Percentiles rank a stretch among this genome's conserved stretches.
These are phyloP conservation scores for Epirrhoe alternata DNA, from an alignment of 2,888 invertebrate species.

Conservation along the genomic window DNA sequence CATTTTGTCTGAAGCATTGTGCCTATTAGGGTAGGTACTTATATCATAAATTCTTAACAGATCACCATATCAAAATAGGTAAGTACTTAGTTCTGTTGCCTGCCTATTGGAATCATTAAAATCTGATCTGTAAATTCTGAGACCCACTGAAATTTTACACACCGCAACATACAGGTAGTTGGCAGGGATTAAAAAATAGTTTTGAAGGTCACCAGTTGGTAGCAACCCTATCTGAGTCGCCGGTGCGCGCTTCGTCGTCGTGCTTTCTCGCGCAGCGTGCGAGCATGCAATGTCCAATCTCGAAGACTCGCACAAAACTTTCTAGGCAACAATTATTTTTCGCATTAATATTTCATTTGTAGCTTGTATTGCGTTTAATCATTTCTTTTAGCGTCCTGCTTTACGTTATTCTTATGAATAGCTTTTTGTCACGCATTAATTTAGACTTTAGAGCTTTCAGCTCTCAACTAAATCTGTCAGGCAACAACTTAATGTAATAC, in stretches of 20 bases:
- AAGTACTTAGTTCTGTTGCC: not conserved
- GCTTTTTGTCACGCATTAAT: not conserved
- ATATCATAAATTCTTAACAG: not conserved
- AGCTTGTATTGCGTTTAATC: constrained; percentile 66
- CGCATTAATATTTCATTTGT: constrained; percentile 82
- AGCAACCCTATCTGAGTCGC: constrained; percentile 41
- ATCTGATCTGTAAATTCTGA: not conserved
- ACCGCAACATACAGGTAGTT: too few species aligned
- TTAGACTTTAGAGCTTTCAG: not conserved
- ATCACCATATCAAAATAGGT: not conserved
- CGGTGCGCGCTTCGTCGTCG: constrained; percentile 59
- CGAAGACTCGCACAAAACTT: constrained; percentile 77
- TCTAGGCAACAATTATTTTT: constrained; percentile 84
- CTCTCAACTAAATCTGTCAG: constrained; percentile 7
- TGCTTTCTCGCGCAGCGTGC: constrained; percentile 84
- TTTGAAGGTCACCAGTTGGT: constrained; percentile 39
- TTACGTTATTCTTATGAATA: constrained; percentile 16
- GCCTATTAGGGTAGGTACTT: not conserved
- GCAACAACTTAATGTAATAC: constrained; percentile 8
- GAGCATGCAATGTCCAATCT: constrained; percentile 82
- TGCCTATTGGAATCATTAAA: not conserved
- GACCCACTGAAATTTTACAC: not conserved
- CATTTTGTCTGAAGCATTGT: not conserved
- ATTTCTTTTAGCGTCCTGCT: constrained; percentile 42
- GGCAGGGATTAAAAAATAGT: constrained; percentile 13